Evolutionary conservation across 2,888 invertebrate species (phyloP).

Genomic region (Tiliacea aurago): DNA sequence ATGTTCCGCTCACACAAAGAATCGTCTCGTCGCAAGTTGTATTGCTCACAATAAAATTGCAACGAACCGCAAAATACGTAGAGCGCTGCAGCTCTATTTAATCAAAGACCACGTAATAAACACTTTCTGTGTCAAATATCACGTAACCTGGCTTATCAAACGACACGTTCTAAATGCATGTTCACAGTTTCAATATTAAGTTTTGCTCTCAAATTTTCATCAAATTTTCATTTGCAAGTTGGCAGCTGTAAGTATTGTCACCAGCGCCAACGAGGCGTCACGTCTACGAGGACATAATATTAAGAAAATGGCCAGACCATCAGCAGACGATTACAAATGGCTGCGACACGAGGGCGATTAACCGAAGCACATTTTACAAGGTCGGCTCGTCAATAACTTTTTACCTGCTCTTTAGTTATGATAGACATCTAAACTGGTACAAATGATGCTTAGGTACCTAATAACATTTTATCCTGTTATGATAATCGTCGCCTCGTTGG

Average conservation of each 20-base stretch:
- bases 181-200: conserved; percentile 25
- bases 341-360: conserved; percentile 58
- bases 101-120: conserved; percentile 36
- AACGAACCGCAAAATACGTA: conserved; percentile 39
- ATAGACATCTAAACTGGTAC: conserved; percentile 24
- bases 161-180: conserved; percentile 5
- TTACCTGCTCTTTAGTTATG: conserved; percentile 50
- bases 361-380: conserved; percentile 56
- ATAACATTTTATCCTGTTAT: conserved; percentile 8
- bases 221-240: conserved; percentile 44
- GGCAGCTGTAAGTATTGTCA: conserved; percentile 40
- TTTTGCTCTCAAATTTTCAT: conserved; percentile 41
- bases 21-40: conserved; percentile 41
- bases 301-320: conserved; percentile 58
- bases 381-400: conserved; percentile 44
- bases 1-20: conserved; percentile 55
- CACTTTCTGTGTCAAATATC: conserved; percentile 29
- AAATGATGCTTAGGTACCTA: conserved; percentile 15
- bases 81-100: conserved; percentile 40
- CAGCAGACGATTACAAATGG: conserved; percentile 59
- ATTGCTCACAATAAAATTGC: conserved; percentile 52
- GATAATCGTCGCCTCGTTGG: too few relatives aligned
- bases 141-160: conserved; percentile 5
- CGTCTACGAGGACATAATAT: conserved; percentile 56
- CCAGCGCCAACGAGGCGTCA: conserved; percentile 50